phyloP scores from a whole-genome alignment of 2,888 invertebrate species.

The Xestia rhomboidea region DNA sequence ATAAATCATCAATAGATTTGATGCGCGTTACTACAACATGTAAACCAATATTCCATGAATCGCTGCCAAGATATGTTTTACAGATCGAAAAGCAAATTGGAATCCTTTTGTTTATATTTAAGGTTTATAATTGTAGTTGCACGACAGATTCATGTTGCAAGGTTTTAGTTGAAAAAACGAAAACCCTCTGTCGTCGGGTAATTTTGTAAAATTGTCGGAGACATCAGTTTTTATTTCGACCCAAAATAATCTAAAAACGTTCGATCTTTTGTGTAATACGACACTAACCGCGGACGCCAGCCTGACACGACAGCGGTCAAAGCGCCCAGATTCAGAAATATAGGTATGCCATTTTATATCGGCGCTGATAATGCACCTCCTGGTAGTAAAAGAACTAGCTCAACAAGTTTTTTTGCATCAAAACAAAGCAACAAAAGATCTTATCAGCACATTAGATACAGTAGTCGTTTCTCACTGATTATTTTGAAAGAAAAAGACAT shows the following conservation, averaged over 20 bases:
- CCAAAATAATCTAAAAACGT: conserved; percentile 83
- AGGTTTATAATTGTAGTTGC: conserved; percentile 73
- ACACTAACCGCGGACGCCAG: conserved; percentile 82
- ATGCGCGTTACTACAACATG: conserved; percentile 79
- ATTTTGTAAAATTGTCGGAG: conserved; percentile 86
- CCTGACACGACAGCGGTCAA: conserved; percentile 77
- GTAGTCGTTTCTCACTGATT: conserved; percentile 88
- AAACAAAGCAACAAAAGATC: conserved; percentile 66
- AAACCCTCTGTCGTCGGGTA: conserved; percentile 79
- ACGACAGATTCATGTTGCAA: conserved; percentile 56
- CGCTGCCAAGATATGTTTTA: conserved; percentile 72
- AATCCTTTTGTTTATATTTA: conserved; percentile 68
- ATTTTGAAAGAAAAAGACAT: conserved; percentile 81
- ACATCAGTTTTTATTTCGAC: conserved; percentile 86
- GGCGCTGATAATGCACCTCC: conserved; percentile 26
- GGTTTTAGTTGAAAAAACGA: conserved; percentile 55
- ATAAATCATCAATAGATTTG: conserved; percentile 80
- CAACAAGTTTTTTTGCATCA: conserved; percentile 56
- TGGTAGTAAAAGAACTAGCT: conserved; percentile 35
- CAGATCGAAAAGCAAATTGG: conserved; percentile 63
- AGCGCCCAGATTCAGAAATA: conserved; percentile 76
- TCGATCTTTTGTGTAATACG: conserved; percentile 87
- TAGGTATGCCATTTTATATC: conserved; percentile 69
- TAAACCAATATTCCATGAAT: conserved; percentile 82
- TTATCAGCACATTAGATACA: conserved; percentile 82